Evolutionary conservation across 2,888 invertebrate genomes (phyloP).

Genomic region (Syrphus vitripennis): DNA sequence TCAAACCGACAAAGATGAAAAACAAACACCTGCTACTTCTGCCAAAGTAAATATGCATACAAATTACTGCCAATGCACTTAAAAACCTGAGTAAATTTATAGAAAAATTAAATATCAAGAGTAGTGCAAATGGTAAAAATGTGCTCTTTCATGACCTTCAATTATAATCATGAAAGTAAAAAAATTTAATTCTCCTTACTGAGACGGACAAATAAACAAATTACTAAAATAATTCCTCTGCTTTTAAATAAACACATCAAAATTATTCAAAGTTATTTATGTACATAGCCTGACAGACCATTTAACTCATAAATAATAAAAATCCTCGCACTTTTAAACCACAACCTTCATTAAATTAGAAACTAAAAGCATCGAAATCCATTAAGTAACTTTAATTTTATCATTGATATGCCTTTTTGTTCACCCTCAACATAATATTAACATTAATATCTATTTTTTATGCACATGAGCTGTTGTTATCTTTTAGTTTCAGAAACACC

Average conservation of each 20-base stretch:
- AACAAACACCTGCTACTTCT: neutral
- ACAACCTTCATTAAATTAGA: neutral
- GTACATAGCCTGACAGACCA: neutral
- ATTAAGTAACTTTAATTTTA: constrained; percentile 40
- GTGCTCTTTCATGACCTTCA: too few species aligned
- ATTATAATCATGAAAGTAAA: too few species aligned
- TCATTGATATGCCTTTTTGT: constrained; percentile 39
- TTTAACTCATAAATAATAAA: neutral
- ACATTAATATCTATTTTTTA: neutral
- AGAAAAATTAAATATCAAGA: neutral
- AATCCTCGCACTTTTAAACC: neutral
- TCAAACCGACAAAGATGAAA: neutral
- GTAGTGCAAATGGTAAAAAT: too few species aligned
- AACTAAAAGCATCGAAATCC: neutral
- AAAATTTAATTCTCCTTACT: too few species aligned
- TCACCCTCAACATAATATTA: neutral
- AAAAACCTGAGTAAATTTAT: neutral
- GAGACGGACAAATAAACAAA: too few species aligned
- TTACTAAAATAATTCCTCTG: too few species aligned
- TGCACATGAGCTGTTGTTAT: constrained; percentile 16
- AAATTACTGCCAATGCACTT: neutral
- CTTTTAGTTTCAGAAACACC: constrained; percentile 47
- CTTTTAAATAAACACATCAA: neutral
- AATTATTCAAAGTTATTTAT: neutral
- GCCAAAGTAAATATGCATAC: neutral